Evolutionary conservation across 1,140 invertebrate genomes (phyloP), one percentile per base, ranked within the genome.

Genomic region (Tigriopus japonicus): DNA sequence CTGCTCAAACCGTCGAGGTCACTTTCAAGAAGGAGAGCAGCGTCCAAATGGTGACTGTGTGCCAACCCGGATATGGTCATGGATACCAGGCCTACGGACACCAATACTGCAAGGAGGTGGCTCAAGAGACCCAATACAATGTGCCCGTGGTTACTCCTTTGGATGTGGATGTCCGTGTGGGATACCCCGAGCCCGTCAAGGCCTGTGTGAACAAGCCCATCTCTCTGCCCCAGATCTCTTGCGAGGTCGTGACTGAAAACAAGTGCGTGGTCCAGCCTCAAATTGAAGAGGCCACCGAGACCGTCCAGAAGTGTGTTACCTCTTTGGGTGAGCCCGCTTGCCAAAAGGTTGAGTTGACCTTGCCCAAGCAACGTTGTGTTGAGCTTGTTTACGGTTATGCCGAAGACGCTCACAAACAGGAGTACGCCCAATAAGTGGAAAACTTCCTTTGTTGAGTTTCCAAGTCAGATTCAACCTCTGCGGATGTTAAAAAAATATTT

Each of bases 351-450:
- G 59, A 60, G 42, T 41, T 60, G 21, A 60, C 43, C 17, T 41
- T 60, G 1, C 59, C 59, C 49, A 60, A 60, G 59, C 59, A 60
- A 19, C 42, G 54, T 6, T 60, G 59, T 17, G 35, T 60, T 52
- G 59, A 60, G 59, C n/a, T 60, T 24, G 59, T 60, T 17, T 60
- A 60, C 54, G 59, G 59, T 14, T 54, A 59, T 35, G 59, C 59
- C 43, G 13, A 60, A 5, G 28, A 56, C 12, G 49, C 13, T 13
- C n/a, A 60, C 23, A 35, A 35, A 9, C 28, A 35, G 28, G 28
- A 35, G 28, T 35, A 35, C 9, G 28, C 28, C 9, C 28, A 35
- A 35, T 35, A 35, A 35, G 28, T 35, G 28, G 28, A 3, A 35
- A 5, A 35, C 28, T 35, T 35, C 9, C 3, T 5, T 3, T 9